Evolutionary conservation across 2,113 vertebrate species (phyloP).

Genomic region (Passer domesticus): DNA sequence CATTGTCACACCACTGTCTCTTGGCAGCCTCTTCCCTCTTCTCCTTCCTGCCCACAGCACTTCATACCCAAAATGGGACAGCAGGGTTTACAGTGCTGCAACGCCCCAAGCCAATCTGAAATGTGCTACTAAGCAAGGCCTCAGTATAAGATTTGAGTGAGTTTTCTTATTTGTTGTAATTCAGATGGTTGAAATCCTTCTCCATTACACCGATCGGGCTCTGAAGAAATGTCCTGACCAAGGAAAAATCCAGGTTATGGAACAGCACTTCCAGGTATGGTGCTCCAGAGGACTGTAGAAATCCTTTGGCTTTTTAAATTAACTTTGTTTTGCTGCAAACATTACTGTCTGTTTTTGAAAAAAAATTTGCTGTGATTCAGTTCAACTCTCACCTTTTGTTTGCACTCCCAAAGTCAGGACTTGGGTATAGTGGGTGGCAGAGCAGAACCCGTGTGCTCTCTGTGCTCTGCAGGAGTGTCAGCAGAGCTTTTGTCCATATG

Average conservation of each 20-base stretch:
- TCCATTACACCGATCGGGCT: conserved; percentile 87
- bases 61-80: background rate
- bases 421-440: background rate
- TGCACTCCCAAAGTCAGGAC: background rate
- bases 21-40: background rate
- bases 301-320: background rate
- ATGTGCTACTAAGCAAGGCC: background rate
- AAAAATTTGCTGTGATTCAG: background rate
- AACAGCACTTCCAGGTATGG: conserved; percentile 92
- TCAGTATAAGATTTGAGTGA: background rate
- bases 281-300: background rate
- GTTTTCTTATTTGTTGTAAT: background rate
- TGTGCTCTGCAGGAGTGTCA: background rate
- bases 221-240: conserved; percentile 95
- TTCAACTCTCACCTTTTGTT: background rate
- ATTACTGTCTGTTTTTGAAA: background rate
- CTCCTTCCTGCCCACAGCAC: background rate
- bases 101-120: background rate
- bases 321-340: background rate
- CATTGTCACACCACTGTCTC: background rate
- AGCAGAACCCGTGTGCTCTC: background rate
- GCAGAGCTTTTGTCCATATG: background rate
- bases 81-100: background rate
- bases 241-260: conserved; percentile 94
- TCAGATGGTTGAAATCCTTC: conserved; percentile 93